These are phyloP conservation scores for Bombus sylvicola DNA, from an alignment of 1,140 invertebrate species.

Conservation along the genomic window DNA sequence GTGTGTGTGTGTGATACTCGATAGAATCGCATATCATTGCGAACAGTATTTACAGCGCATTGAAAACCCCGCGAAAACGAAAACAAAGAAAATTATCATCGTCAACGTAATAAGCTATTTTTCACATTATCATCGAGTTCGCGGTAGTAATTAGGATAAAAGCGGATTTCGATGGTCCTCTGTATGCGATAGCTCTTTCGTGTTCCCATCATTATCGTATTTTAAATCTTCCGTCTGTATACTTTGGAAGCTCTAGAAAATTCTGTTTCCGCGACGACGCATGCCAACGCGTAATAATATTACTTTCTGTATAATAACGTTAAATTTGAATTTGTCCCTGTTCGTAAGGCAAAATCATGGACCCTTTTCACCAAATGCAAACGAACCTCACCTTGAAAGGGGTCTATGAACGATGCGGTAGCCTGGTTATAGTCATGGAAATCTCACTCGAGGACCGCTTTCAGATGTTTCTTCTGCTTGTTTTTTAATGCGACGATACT, in stretches of 20 bases:
- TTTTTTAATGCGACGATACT: conserved; percentile 48
- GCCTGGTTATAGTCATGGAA: conserved; percentile 61
- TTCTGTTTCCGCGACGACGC: conserved; percentile 13
- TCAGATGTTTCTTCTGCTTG: conserved; percentile 50
- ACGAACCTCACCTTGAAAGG: conserved; percentile 52
- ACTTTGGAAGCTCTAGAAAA: background rate
- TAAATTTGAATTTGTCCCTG: conserved; percentile 56
- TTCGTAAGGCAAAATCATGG: conserved; percentile 58
- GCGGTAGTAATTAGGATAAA: conserved; percentile 11
- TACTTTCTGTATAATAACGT: conserved; percentile 53
- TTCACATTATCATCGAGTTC: conserved; percentile 1
- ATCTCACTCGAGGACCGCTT: conserved; percentile 55
- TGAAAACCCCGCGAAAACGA: background rate
- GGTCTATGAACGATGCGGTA: conserved; percentile 52
- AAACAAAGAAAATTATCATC: background rate
- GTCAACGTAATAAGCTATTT: background rate
- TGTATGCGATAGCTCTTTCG: background rate
- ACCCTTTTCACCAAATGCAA: conserved; percentile 62
- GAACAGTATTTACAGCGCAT: background rate
- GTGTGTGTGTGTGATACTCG: too few species aligned
- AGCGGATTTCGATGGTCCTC: conserved; percentile 9
- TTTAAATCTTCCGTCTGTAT: conserved; percentile 31
- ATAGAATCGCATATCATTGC: too few species aligned
- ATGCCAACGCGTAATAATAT: conserved; percentile 47
- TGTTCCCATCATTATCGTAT: conserved; percentile 25